Evolutionary conservation across 2,797 vertebrate species (phyloP).

Genomic region (Crocodylus rhombifer): DNA sequence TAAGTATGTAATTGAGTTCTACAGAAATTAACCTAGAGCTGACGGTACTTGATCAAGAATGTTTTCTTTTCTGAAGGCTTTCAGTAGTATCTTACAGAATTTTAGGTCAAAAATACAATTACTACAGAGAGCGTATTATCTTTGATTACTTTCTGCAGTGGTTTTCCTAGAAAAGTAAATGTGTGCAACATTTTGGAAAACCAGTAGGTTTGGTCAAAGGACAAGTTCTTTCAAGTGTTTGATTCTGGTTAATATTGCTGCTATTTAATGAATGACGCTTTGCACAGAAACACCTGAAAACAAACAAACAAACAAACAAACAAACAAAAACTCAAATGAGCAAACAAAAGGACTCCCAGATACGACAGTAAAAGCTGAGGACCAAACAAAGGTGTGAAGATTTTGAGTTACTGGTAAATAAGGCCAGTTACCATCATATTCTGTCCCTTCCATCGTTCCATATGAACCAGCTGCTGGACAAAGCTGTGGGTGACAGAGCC

Average conservation of each 20-base stretch:
- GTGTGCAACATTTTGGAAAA: slow-evolving; percentile 2
- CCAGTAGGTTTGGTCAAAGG: not conserved
- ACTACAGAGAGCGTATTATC: not conserved
- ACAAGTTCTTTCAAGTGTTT: not conserved
- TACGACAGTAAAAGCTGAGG: not conserved
- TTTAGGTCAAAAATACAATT: not conserved
- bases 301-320: slow-evolving; percentile 23
- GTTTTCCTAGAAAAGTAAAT: not conserved
- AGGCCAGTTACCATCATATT: not conserved
- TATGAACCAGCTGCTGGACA: slow-evolving; percentile 45
- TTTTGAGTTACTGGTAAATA: slow-evolving; percentile 30
- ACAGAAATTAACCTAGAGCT: not conserved
- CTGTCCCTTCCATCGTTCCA: slow-evolving; percentile 35
- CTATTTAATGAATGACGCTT: not conserved
- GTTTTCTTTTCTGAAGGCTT: not conserved
- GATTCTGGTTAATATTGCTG: not conserved
- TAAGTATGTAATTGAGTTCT: not conserved
- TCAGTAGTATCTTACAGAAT: not conserved
- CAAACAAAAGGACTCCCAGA: slow-evolving; percentile 5
- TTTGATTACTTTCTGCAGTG: not conserved
- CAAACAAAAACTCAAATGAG: slow-evolving; percentile 15
- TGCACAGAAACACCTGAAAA: not conserved
- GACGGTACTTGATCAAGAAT: not conserved
- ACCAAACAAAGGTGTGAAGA: not conserved
- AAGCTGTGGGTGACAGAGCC: not conserved